These are phyloP conservation scores for Danio jaintianensis DNA, from an alignment of 2,797 vertebrate species.

Conservation along the genomic window DNA sequence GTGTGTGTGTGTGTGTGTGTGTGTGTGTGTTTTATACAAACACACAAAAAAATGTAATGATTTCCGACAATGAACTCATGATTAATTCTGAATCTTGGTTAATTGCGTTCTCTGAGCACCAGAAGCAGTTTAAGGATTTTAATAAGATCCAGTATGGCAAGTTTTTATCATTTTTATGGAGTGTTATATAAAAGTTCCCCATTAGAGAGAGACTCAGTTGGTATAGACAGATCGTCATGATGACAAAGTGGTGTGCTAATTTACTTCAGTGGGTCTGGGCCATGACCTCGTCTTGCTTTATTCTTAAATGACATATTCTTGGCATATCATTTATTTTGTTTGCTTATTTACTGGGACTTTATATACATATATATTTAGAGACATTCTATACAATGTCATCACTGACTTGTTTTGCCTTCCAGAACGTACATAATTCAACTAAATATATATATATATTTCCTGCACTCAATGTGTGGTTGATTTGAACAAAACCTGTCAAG, in stretches of 20 bases:
- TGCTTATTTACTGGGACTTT: not conserved
- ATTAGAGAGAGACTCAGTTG: constrained; percentile 22
- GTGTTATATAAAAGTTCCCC: constrained; percentile 38
- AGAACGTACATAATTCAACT: not conserved
- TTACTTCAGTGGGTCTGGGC: constrained; percentile 24
- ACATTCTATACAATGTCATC: not conserved
- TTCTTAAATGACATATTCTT: not conserved
- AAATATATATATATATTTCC: too few relatives aligned
- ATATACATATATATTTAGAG: not conserved
- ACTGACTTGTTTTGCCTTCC: constrained; percentile 1
- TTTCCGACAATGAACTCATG: constrained; percentile 1
- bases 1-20: too few relatives aligned
- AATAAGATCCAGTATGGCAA: not conserved
- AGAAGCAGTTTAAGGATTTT: not conserved
- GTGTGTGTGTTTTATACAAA: not conserved
- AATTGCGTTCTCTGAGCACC: not conserved
- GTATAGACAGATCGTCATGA: constrained; percentile 37
- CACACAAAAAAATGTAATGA: not conserved
- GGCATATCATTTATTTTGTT: not conserved
- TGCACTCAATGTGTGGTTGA: not conserved
- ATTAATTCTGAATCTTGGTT: not conserved
- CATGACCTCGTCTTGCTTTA: constrained; percentile 9
- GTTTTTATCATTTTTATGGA: constrained; percentile 31
- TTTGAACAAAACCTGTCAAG: not conserved
- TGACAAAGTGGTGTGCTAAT: constrained; percentile 12